These are phyloP conservation scores for Amblyraja radiata DNA, from an alignment of 2,797 vertebrate species.

Conservation along the genomic window DNA sequence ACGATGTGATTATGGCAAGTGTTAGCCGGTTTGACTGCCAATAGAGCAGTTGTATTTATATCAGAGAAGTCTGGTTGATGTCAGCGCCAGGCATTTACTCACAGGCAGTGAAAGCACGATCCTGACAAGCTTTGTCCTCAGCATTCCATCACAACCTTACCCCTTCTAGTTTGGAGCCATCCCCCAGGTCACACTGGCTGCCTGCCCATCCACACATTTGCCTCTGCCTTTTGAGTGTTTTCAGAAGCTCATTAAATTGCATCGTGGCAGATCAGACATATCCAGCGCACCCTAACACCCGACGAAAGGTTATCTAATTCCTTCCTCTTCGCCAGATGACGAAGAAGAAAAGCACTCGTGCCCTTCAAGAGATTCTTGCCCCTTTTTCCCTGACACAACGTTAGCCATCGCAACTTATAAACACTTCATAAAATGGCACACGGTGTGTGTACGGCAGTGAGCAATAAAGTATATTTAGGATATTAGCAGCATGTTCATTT, in stretches of 20 bases:
- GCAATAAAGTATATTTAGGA: slow-evolving; percentile 87
- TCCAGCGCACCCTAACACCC: slow-evolving; percentile 74
- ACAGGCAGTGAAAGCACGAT: slow-evolving; percentile 28
- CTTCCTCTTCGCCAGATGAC: slow-evolving; percentile 65
- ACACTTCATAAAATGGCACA: slow-evolving; percentile 63
- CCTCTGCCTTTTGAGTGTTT: slow-evolving; percentile 77
- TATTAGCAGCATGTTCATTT: slow-evolving; percentile 84
- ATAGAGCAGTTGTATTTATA: slow-evolving; percentile 27
- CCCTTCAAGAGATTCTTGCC: slow-evolving; percentile 46
- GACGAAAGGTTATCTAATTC: slow-evolving; percentile 79
- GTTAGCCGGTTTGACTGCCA: slow-evolving; percentile 25
- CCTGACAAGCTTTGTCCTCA: slow-evolving; percentile 52
- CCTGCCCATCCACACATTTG: slow-evolving; percentile 82
- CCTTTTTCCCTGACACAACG: slow-evolving; percentile 42
- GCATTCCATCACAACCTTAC: slow-evolving; percentile 67
- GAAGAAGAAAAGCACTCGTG: slow-evolving; percentile 48
- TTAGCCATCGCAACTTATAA: slow-evolving; percentile 58
- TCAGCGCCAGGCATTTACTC: background rate
- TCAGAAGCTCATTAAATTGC: slow-evolving; percentile 79
- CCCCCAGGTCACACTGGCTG: slow-evolving; percentile 69
- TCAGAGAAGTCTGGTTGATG: slow-evolving; percentile 10
- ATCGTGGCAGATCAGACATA: slow-evolving; percentile 76
- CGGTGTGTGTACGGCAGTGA: slow-evolving; percentile 54
- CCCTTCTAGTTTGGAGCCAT: slow-evolving; percentile 57
- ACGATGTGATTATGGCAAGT: slow-evolving; percentile 26